phyloP scores from a whole-genome alignment of 2,797 vertebrate genomes.

The Telmatherina bonti region DNA sequence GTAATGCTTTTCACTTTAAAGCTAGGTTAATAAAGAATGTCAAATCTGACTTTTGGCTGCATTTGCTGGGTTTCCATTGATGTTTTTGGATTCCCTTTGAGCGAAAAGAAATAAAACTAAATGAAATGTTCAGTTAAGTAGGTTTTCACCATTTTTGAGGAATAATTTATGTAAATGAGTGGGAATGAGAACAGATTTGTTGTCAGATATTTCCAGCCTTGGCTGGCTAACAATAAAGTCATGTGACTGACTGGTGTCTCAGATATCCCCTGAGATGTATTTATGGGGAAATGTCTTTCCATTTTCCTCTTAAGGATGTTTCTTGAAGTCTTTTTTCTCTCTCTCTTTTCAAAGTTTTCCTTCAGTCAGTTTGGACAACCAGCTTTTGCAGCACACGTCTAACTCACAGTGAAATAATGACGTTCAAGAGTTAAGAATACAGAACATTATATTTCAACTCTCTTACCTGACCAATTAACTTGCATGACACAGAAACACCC shows the following conservation, averaged over 20 bases:
- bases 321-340: background rate
- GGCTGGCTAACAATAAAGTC: background rate
- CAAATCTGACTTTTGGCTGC: slow-evolving; percentile 44
- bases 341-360: background rate
- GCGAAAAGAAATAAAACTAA: no score
- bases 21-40: slow-evolving; percentile 50
- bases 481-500: slow-evolving; percentile 1
- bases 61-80: slow-evolving; percentile 20
- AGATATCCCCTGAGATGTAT: background rate
- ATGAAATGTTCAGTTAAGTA: no score
- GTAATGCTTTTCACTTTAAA: slow-evolving; percentile 59
- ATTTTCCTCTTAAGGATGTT: background rate
- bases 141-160: no score
- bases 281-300: background rate
- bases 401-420: background rate
- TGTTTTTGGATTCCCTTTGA: no score
- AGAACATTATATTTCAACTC: slow-evolving; percentile 6
- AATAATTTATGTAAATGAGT: no score
- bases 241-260: no score
- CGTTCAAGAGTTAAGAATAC: slow-evolving; percentile 11
- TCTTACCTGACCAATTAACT: slow-evolving; percentile 8
- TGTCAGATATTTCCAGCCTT: no score
- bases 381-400: background rate
- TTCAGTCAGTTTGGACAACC: background rate
- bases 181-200: no score